Evolutionary conservation across 2,797 vertebrate genomes (phyloP), one percentile per base, ranked within the genome.

Genomic region (Hippoglossus hippoglossus): DNA sequence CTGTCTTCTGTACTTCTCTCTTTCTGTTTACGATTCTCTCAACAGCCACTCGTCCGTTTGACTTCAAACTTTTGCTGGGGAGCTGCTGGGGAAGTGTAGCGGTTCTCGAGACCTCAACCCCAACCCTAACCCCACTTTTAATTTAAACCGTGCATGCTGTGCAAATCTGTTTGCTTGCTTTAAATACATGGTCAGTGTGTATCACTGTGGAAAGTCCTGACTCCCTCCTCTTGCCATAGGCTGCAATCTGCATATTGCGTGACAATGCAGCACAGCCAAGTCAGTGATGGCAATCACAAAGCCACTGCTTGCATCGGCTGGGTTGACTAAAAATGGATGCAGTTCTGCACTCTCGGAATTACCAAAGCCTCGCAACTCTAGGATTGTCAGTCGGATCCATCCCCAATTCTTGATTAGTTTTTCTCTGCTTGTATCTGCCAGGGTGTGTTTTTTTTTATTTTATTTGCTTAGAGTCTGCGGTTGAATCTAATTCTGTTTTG

Each of bases 251-350:
- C 52, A 72, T 50, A 52, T 34, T 62, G 54, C 71, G 58, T 59
- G 52, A 63, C 53, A 69, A 65, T 70, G 31, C 64, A 55, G 51
- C 71, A 25, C 26, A 24, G n/a, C 36, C 36, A 50, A 59, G 39
- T 8, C 53, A 68, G 36, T 57, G 26, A 80, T 65, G 26, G 18
- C 73, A 61, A 67, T 79, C 34, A 57, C 63, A 82, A 54, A 87
- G 64, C 26, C 25, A 44, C 28, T 69, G 36, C 39, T 73, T 68
- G 36, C 47, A 65, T 77, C 56, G 79, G 49, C 49, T 65, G 34
- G 61, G 21, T 58, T 1, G 24, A 58, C 52, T 75, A 24, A 77
- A 75, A 62, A 39, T 68, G 18, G 19, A 22, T 79, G 19, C 25
- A 36, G 77, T 57, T 59, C 47, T 56, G 4, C 5, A 58, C 26